phyloP scores from a whole-genome alignment of 2,113 vertebrate genomes.

The Lamprologus sp. region DNA sequence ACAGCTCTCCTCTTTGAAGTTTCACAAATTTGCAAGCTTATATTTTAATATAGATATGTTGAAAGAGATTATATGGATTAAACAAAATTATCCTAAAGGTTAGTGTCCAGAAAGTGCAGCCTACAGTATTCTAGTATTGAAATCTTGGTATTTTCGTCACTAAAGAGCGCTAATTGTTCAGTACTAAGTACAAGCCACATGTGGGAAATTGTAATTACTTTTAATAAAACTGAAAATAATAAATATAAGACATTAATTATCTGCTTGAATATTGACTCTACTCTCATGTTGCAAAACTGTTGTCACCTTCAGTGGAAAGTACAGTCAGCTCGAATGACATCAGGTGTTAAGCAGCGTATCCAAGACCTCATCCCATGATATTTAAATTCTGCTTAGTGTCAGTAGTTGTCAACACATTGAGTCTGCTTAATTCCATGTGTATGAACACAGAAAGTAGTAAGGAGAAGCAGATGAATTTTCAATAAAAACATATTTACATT shows the following conservation, averaged over 20 bases:
- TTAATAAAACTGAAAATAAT: not conserved
- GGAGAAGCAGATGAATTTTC: not conserved
- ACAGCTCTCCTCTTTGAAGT: not conserved
- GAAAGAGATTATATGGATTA: not conserved
- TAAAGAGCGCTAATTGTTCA: not conserved
- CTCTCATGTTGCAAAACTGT: not conserved
- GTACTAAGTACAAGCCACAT: not conserved
- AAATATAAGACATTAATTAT: not conserved
- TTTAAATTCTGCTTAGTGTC: not conserved
- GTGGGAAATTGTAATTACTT: not conserved
- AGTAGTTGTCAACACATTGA: not conserved
- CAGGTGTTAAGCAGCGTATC: not conserved
- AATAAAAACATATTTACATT: not conserved
- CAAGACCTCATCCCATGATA: not conserved
- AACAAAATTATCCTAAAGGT: not conserved
- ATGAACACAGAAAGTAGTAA: not conserved
- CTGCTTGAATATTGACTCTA: not conserved
- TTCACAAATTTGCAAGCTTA: not conserved
- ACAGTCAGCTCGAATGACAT: not conserved
- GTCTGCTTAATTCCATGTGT: not conserved
- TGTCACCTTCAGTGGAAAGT: not conserved
- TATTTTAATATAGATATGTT: not conserved
- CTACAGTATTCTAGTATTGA: not conserved
- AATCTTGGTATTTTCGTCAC: not conserved
- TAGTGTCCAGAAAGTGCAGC: not conserved